These are phyloP conservation scores for Hydraecia micacea DNA, from an alignment of 2,888 invertebrate genomes.

Conservation along the genomic window DNA sequence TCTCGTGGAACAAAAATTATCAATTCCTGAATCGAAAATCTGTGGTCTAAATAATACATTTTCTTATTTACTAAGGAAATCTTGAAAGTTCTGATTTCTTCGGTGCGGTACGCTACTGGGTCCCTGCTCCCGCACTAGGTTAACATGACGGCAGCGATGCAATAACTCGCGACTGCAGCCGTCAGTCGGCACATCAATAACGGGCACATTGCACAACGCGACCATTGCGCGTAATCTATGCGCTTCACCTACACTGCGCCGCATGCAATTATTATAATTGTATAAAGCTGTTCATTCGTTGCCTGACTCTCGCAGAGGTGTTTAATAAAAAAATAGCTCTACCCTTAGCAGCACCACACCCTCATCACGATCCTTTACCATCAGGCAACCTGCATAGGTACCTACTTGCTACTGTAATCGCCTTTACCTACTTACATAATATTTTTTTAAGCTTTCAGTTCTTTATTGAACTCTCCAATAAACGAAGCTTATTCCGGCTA, in stretches of 20 bases:
- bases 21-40: background rate
- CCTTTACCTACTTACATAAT: background rate
- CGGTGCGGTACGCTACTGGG: slow-evolving; percentile 13
- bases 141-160: slow-evolving; percentile 32
- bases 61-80: background rate
- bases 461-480: background rate
- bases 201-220: slow-evolving; percentile 47
- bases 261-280: slow-evolving; percentile 59
- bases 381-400: too few relatives aligned
- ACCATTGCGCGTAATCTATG: slow-evolving; percentile 64
- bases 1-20: background rate
- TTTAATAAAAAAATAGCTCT: background rate
- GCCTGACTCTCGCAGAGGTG: background rate
- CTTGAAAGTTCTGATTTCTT: background rate
- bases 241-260: slow-evolving; percentile 52
- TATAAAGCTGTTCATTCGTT: slow-evolving; percentile 55
- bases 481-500: background rate
- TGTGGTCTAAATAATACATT: background rate
- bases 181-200: slow-evolving; percentile 65
- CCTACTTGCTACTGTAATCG: too few relatives aligned
- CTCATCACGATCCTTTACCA: too few relatives aligned
- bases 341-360: background rate
- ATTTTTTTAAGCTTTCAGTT: background rate
- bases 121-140: slow-evolving; percentile 41
- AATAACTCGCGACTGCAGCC: slow-evolving; percentile 58